A percentile compares a stretch with the other conserved stretches of the same genome.
Evolutionary conservation across 2,888 invertebrate genomes (phyloP).

Genomic region (Noctua janthe): DNA sequence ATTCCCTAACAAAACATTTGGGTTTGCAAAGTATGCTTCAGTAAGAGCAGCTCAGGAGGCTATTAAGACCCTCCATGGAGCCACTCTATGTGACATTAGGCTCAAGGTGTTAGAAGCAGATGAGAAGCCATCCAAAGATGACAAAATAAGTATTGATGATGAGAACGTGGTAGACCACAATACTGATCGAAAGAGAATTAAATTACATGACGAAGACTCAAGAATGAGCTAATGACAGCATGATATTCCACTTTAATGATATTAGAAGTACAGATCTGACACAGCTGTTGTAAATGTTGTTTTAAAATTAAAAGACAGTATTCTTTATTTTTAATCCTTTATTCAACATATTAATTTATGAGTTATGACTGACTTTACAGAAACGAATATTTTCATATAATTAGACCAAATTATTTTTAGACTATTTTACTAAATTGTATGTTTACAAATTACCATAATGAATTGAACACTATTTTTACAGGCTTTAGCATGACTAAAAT

Average conservation of each 20-base stretch:
- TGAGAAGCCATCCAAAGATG: constrained; percentile 88
- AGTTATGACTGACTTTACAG: constrained; percentile 53
- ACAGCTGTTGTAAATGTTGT: constrained; percentile 58
- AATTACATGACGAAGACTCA: constrained; percentile 68
- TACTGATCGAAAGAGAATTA: constrained; percentile 79
- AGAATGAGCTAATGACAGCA: constrained; percentile 46
- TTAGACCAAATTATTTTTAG: constrained; percentile 15
- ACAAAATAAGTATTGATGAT: constrained; percentile 69
- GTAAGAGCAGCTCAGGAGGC: constrained; percentile 94
- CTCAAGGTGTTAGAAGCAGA: constrained; percentile 97
- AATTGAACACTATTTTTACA: constrained; percentile 18
- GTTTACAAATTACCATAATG: constrained; percentile 19
- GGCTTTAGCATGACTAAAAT: constrained; percentile 17
- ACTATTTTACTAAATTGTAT: constrained; percentile 24
- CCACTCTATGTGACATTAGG: constrained; percentile 94
- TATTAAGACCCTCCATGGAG: constrained; percentile 93
- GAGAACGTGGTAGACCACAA: constrained; percentile 71
- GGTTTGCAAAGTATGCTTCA: constrained; percentile 97
- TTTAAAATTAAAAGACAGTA: constrained; percentile 50
- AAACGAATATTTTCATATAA: constrained; percentile 20
- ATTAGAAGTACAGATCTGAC: constrained; percentile 64
- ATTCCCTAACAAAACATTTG: constrained; percentile 97
- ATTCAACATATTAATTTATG: constrained; percentile 29
- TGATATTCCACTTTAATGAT: constrained; percentile 29
- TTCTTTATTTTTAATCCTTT: constrained; percentile 46